Base-by-base conservation (phyloP, 1,140 invertebrate species). In the Macrotrachela quadricornifera region DNA sequence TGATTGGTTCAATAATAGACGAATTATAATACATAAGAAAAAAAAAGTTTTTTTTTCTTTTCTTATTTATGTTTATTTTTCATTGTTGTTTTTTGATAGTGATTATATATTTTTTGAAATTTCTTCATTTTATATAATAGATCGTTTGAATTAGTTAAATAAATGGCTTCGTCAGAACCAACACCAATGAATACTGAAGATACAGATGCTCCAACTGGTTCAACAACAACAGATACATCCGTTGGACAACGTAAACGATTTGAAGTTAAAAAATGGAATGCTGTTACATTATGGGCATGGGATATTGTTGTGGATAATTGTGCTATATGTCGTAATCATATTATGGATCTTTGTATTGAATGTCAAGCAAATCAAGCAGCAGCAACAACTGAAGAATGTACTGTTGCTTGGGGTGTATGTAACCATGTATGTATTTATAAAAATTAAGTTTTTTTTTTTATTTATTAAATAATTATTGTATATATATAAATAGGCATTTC, bases 231-330 rank as follows among this genome's bases (percentile, higher is more conserved):
- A 30, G 21, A 30, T 30, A 4, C 21, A 30, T 30, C 21, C 2
- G 8, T 8, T 30, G 44, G 36, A 41, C 83, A 87, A 58, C 87
- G 85, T 64, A 91, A 90, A 67, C 77, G 85, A 58, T 90, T 90
- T 64, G 85, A 90, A 79, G 85, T 90, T 0, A 90, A 90, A 74
- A 91, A 90, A 84, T 95, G 90, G 90, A 92, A 90, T 76, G 87
- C 88, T 56, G 88, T 95, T 2, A 90, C 90, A 39, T 68, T 97
- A 8, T 97, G 91, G 91, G 86, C 87, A 49, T 94, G 87, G 88
- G 85, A 97, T 73, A 97, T 97, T 74, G 90, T 96, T 15, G 92
- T 97, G 14, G 92, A 99, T 68, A 99, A 96, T 65, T 97, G 92
- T 76, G 92, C 92, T 59, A 99, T 99, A 71, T 99, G 92, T 64